These are phyloP conservation scores for Erethizon dorsatum DNA, from an alignment of 2,797 vertebrate genomes.

Conservation along the genomic window DNA sequence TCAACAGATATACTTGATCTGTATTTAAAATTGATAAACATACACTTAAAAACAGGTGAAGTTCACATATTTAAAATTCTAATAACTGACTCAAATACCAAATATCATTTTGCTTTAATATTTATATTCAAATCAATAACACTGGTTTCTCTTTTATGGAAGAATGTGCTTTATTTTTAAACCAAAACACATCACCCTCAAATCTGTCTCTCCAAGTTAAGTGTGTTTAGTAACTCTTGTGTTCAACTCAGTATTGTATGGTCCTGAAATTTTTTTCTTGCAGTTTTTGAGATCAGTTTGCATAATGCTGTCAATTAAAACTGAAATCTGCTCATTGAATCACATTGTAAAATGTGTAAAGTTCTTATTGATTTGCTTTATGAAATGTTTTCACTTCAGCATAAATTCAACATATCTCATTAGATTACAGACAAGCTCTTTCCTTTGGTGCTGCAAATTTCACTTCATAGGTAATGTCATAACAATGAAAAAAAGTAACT, in stretches of 20 bases:
- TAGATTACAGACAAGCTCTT: background rate
- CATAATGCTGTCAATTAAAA: background rate
- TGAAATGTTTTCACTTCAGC: slow-evolving; percentile 33
- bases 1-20: background rate
- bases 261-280: background rate
- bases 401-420: background rate
- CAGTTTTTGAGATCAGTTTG: background rate
- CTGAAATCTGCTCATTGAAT: background rate
- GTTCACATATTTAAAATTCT: background rate
- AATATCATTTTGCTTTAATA: background rate
- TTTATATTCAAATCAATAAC: background rate
- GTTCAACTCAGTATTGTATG: background rate
- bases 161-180: slow-evolving; percentile 6
- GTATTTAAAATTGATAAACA: background rate
- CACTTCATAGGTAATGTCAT: background rate
- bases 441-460: background rate
- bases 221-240: background rate
- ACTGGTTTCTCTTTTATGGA: background rate
- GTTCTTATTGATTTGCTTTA: background rate
- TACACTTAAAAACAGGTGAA: background rate
- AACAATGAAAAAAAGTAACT: background rate
- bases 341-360: slow-evolving; percentile 2
- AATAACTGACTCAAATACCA: slow-evolving; percentile 13
- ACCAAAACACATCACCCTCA: background rate
- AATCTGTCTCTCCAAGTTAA: background rate